Percentiles rank a stretch among this genome's conserved stretches.
These are phyloP conservation scores for Myopa testacea DNA, from an alignment of 2,888 invertebrate species.

Conservation along the genomic window DNA sequence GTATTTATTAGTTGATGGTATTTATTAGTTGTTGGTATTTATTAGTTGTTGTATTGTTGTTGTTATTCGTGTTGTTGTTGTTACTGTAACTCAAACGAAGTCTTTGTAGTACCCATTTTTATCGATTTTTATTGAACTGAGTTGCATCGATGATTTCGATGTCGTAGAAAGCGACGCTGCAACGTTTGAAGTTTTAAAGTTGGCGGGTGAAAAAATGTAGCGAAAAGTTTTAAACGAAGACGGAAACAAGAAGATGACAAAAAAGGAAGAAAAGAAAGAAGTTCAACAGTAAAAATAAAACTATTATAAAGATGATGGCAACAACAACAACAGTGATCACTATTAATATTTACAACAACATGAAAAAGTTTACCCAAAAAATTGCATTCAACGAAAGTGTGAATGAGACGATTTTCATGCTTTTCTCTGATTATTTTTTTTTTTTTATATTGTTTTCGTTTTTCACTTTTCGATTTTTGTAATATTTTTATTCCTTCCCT, in stretches of 20 bases:
- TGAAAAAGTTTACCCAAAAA: not conserved
- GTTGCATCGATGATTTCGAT: not conserved
- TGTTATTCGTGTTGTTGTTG: not conserved
- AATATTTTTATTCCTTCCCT: not conserved
- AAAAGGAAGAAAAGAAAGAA: not conserved
- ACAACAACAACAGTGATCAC: not conserved
- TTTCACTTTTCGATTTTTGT: no score
- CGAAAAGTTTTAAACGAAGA: not conserved
- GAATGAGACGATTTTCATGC: not conserved
- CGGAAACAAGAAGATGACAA: not conserved
- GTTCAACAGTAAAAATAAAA: not conserved
- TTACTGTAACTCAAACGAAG: not conserved
- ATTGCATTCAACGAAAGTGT: not conserved
- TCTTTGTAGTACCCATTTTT: not conserved
- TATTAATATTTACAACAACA: no score
- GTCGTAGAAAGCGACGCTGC: not conserved
- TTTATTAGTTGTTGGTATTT: not conserved
- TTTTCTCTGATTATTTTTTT: not conserved
- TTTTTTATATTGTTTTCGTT: no score
- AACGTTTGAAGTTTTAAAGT: not conserved
- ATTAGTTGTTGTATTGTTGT: not conserved
- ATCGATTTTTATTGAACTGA: slow-evolving; percentile 26
- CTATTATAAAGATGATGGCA: not conserved
- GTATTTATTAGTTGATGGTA: not conserved
- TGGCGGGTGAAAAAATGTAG: not conserved